These are phyloP conservation scores for Aphaenogaster floridana DNA, from an alignment of 1,140 invertebrate species.

Conservation along the genomic window DNA sequence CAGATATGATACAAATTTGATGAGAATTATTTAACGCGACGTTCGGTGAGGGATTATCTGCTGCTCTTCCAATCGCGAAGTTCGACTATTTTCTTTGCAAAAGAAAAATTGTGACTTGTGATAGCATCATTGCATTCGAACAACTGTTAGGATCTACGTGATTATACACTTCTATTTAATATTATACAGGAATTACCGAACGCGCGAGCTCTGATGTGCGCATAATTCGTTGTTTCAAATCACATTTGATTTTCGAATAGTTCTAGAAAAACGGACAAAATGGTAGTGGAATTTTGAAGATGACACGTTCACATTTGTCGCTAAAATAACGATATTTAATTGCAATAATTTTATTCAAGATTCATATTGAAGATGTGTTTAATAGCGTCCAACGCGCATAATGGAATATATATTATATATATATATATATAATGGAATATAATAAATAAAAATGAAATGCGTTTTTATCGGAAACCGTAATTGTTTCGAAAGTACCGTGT, in stretches of 20 bases:
- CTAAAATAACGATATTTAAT: neutral
- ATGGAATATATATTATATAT: no score
- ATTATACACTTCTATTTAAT: slow-evolving; percentile 36
- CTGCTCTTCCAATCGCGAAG: neutral
- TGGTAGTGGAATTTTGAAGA: neutral
- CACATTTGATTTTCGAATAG: slow-evolving; percentile 48
- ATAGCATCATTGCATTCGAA: neutral
- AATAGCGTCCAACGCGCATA: neutral
- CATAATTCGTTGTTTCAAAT: slow-evolving; percentile 60
- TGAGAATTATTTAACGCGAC: neutral
- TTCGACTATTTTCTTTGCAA: neutral
- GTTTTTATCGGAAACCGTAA: neutral
- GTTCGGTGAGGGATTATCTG: neutral
- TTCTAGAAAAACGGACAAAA: slow-evolving; percentile 47
- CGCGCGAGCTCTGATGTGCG: slow-evolving; percentile 28
- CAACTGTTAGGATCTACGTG: neutral
- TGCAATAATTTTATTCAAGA: neutral
- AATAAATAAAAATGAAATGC: neutral
- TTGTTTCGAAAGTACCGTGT: slow-evolving; percentile 45
- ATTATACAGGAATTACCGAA: slow-evolving; percentile 34
- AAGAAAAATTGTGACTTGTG: neutral
- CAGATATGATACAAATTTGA: neutral
- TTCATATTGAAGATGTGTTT: neutral
- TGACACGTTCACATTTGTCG: neutral
- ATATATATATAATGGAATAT: neutral